Percentiles rank a stretch among this genome's conserved stretches.
phyloP scores from a whole-genome alignment of 2,797 vertebrate species.

The Orientallactaga sibirica region DNA sequence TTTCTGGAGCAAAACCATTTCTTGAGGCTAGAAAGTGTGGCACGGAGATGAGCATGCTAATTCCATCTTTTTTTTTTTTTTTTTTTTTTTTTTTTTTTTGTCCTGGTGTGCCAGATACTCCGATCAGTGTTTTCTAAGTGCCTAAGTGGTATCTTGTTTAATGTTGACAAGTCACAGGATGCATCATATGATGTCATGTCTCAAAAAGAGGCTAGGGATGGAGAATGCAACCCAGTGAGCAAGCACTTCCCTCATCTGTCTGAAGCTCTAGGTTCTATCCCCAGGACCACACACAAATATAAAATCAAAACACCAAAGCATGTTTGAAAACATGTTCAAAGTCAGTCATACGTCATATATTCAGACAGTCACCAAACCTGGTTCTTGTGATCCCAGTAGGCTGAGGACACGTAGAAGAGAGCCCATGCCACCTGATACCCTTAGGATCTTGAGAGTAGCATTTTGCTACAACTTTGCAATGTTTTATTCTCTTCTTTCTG shows the following conservation, averaged over 20 bases:
- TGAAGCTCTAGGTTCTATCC: neutral
- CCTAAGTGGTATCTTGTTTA: slow-evolving; percentile 28
- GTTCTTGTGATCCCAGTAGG: neutral
- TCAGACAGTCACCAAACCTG: neutral
- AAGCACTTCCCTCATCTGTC: neutral
- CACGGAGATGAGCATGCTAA: neutral
- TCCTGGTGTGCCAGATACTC: neutral
- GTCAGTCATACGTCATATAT: neutral
- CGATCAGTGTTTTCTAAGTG: slow-evolving; percentile 23
- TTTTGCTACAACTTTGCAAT: neutral
- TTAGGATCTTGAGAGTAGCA: neutral
- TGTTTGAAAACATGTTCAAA: neutral
- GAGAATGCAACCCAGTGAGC: neutral
- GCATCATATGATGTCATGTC: neutral
- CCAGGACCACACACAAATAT: neutral
- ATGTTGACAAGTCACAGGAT: slow-evolving; percentile 42
- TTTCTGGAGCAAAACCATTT: neutral
- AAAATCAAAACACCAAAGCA: neutral
- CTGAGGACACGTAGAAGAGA: neutral
- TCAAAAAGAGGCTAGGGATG: neutral
- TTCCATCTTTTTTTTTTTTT: slow-evolving; percentile 20
- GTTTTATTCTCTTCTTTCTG: neutral
- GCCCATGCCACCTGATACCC: too few species aligned
- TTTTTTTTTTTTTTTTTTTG: neutral
- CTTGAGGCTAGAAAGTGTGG: neutral